Percentiles rank a stretch among this genome's conserved stretches.
phyloP scores from a whole-genome alignment of 2,113 vertebrate genomes.

The Pollachius pollachius region DNA sequence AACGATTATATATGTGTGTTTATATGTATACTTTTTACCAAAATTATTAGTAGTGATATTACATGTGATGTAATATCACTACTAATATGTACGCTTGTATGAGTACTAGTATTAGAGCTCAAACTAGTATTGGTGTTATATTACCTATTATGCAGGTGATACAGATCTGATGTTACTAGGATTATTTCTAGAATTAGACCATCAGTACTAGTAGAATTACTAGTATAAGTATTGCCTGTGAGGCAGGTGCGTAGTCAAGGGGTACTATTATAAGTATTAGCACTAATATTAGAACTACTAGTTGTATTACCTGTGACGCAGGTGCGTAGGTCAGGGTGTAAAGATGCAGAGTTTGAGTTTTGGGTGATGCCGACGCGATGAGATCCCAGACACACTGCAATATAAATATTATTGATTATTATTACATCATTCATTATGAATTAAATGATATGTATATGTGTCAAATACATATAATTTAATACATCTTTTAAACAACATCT shows the following conservation, averaged over 20 bases:
- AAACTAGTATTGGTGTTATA: no score
- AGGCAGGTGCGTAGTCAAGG: background rate
- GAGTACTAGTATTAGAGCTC: no score
- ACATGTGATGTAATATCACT: no score
- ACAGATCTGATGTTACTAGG: no score
- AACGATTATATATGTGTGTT: no score
- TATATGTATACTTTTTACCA: no score
- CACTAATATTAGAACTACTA: background rate
- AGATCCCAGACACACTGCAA: conserved; percentile 84
- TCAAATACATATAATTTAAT: background rate
- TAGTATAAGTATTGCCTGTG: background rate
- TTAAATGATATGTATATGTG: background rate
- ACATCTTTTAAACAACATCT: no score
- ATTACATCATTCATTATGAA: background rate
- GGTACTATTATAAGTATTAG: background rate
- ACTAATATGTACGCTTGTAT: no score
- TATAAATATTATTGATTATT: background rate
- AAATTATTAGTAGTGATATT: no score
- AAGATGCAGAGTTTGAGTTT: conserved; percentile 35
- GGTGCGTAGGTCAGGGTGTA: conserved; percentile 78
- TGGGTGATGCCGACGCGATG: conserved; percentile 76
- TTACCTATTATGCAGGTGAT: no score
- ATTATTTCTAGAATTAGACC: no score
- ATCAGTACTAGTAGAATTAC: no score
- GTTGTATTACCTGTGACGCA: conserved; percentile 58